These are phyloP conservation scores for Schrankia costaestrigalis DNA, from an alignment of 2,888 invertebrate genomes.

Conservation along the genomic window DNA sequence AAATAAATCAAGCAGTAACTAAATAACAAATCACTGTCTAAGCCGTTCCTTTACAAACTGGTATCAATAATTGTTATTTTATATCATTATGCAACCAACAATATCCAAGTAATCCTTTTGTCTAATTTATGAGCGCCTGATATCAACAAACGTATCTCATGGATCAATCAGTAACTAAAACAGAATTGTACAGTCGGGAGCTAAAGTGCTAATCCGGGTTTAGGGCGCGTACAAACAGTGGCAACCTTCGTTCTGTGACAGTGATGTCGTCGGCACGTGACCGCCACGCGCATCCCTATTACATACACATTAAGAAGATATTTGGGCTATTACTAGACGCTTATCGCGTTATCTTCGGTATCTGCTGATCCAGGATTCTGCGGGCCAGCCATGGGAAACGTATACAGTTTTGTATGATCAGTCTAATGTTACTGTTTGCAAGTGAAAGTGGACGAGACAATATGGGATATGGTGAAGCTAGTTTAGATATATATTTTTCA, in stretches of 20 bases:
- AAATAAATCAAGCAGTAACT: neutral
- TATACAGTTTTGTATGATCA: slow-evolving; percentile 12
- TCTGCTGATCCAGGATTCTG: slow-evolving; percentile 59
- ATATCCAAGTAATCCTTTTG: slow-evolving; percentile 49
- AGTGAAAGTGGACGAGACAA: no score
- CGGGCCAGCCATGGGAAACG: slow-evolving; percentile 55
- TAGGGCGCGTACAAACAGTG: slow-evolving; percentile 57
- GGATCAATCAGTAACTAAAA: slow-evolving; percentile 75
- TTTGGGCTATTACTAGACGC: slow-evolving; percentile 64
- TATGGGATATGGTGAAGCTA: no score
- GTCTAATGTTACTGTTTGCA: slow-evolving; percentile 6
- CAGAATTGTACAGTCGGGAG: slow-evolving; percentile 45
- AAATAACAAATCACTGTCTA: slow-evolving; percentile 13
- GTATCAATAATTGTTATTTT: slow-evolving; percentile 31
- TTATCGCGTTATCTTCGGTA: slow-evolving; percentile 70
- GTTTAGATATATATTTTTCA: no score
- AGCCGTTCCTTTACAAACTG: slow-evolving; percentile 15
- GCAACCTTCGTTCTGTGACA: no score
- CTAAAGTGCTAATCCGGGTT: slow-evolving; percentile 74
- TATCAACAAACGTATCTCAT: slow-evolving; percentile 47
- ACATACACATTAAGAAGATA: slow-evolving; percentile 70
- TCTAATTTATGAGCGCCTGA: slow-evolving; percentile 60
- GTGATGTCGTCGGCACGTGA: slow-evolving; percentile 45
- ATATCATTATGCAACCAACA: slow-evolving; percentile 27
- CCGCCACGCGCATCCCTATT: slow-evolving; percentile 61